Evolutionary conservation across 2,797 vertebrate genomes (phyloP), one percentile per base, ranked within the genome.

Genomic region (Antennarius maculatus): DNA sequence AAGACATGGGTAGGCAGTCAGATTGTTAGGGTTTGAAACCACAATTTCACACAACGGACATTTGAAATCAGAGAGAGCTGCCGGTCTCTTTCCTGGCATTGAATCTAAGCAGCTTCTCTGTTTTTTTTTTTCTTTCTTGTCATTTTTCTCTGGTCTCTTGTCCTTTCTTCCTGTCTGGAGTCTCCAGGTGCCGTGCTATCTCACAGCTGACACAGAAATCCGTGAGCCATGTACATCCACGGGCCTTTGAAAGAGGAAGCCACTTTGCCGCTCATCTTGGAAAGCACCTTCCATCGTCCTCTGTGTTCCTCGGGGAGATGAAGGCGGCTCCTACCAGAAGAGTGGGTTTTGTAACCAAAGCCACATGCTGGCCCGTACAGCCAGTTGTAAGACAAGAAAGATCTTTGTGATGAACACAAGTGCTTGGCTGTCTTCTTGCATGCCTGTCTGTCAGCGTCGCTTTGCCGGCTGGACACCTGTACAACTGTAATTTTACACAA

Each of bases 331-430:
- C 63, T 70, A 89, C 82, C 71, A 74, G 82, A 89, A 74, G 77
- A 86, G 85, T 65, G 66, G 87, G 87, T 88, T 83, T 82, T 89
- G 83, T 89, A 93, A 92, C 91, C 81, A 53, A 88, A 93, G 88
- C 77, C 77, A 81, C 87, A 81, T 89, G 93, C 92, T 90, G 88
- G 81, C 85, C 88, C 89, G 80, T 77, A 74, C 70, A 86, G 87
- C 82, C 76, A 72, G 82, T 81, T 85, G 88, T 92, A 91, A 86
- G 91, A 93, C 87, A 94, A 92, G 92, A 91, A 87, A 92, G 89
- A 93, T 89, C 87, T 94, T 91, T 92, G 88, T 92, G 89, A 88
- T 41, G 66, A 91, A 93, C 91, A 92, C 92, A 93, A 92, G 88
- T 89, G 87, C 68, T 88, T 89, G 89, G 86, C 91, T 94, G 92